A percentile compares a stretch with the other conserved stretches of the same genome.
phyloP scores from a whole-genome alignment of 2,113 vertebrate species.

The Percina caprodes region DNA sequence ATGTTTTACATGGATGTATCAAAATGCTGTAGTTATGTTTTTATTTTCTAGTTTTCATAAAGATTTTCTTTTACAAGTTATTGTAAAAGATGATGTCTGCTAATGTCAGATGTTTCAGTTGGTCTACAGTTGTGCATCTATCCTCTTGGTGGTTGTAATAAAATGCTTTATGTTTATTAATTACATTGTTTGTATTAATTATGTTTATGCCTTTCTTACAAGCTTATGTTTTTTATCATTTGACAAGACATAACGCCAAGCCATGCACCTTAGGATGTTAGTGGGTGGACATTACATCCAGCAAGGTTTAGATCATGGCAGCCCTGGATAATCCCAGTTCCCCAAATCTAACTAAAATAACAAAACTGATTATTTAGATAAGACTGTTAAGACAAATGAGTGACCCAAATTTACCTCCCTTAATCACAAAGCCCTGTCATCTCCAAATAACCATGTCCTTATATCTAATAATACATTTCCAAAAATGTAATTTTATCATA shows the following conservation, averaged over 20 bases:
- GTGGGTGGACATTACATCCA: too few relatives aligned
- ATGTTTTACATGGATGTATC: slow-evolving; percentile 57
- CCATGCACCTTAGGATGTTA: too few relatives aligned
- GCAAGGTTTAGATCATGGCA: too few relatives aligned
- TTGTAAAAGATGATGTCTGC: slow-evolving; percentile 14
- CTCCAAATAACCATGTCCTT: background rate
- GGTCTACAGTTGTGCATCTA: slow-evolving; percentile 45
- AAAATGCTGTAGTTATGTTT: slow-evolving; percentile 26
- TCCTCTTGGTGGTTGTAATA: slow-evolving; percentile 64
- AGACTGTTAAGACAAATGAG: too few relatives aligned
- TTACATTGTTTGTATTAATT: background rate
- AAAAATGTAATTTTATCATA: background rate
- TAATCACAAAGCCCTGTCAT: too few relatives aligned
- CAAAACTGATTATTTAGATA: too few relatives aligned
- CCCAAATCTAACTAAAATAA: too few relatives aligned
- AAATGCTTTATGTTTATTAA: slow-evolving; percentile 58
- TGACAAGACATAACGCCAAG: too few relatives aligned
- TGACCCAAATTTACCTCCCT: too few relatives aligned
- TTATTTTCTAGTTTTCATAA: slow-evolving; percentile 8
- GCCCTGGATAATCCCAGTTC: too few relatives aligned
- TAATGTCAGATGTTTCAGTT: slow-evolving; percentile 32
- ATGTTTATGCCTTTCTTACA: background rate
- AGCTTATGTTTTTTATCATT: background rate
- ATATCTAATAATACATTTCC: background rate
- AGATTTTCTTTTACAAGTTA: slow-evolving; percentile 1